Base-by-base conservation (phyloP, 2,113 vertebrate species). In the Oreochromis tanganicae region DNA sequence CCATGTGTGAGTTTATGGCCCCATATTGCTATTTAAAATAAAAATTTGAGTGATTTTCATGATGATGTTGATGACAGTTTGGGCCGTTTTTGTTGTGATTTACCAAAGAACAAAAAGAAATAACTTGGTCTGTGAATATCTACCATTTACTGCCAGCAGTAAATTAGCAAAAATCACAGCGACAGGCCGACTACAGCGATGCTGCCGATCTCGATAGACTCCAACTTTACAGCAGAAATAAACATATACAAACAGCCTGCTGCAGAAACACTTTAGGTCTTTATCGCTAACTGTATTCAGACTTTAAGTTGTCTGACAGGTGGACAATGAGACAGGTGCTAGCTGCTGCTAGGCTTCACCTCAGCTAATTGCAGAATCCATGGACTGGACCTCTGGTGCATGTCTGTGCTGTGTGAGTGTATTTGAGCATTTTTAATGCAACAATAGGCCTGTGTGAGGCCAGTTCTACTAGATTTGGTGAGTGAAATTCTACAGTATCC, bases 111-210 rank as follows among this genome's bases (percentile, higher is more conserved):
- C 3, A 9, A 29, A 48, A 48, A 12, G 21, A 27, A 21, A 17
- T 1, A 4, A 75, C 24, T 19, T 46, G 7, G n/a, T 24, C 41
- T 48, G n/a, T 78, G 24, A 75, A 50, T 0, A 17, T 75, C 17
- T 24, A 24, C 24, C 66, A 17, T 38, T 13, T 3, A 17, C 3
- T 43, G 21, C 38, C 21, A 34, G 38, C 38, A 16, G 61, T 21
- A 66, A 66, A 12, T n/a, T 36, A n/a, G 7, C 12, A 68, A 41
- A 9, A 43, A 21, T 21, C 34, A 41, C 63, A 41, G 10, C 1
- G 0, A 0, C 68, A 73, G 13, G 21, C 0, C 1, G 3, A 13
- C 38, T 68, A 21, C 9, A 73, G 21, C 13, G 5, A 46, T 6
- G 8, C 38, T 71, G 36, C 66, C 9, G 36, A 24, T 43, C 36